Evolutionary conservation across 2,797 vertebrate genomes (phyloP).

Genomic region (Fratercula arctica): DNA sequence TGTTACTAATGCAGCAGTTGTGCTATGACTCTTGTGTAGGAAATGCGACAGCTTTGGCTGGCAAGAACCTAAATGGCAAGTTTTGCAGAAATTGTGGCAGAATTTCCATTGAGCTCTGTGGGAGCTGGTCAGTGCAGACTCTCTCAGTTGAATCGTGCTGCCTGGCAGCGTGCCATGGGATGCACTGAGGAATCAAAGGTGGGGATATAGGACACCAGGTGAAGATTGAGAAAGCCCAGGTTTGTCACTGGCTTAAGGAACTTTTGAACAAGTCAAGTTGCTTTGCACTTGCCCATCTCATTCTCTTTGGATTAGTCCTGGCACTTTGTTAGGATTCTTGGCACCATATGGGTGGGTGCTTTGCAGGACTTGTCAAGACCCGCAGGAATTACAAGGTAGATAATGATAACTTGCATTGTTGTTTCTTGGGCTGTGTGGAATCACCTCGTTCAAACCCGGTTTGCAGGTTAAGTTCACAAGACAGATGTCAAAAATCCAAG

Average conservation of each 20-base stretch:
- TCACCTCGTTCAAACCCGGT: neutral
- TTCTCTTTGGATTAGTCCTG: neutral
- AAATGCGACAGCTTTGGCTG: neutral
- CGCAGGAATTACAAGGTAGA: neutral
- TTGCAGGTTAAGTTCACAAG: neutral
- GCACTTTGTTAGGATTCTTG: neutral
- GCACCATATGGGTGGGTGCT: neutral
- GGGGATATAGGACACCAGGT: neutral
- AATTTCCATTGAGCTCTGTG: neutral
- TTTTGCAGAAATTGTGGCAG: neutral
- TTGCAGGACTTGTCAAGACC: neutral
- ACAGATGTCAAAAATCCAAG: neutral
- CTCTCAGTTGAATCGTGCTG: rapidly evolving
- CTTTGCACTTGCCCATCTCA: neutral
- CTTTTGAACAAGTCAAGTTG: neutral
- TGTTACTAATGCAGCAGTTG: neutral
- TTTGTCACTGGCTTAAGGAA: neutral
- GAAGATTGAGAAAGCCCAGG: neutral
- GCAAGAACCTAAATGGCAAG: neutral
- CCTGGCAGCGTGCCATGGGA: neutral
- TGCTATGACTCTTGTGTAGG: neutral
- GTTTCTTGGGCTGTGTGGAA: neutral
- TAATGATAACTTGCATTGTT: neutral
- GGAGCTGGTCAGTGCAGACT: neutral
- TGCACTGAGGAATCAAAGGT: neutral